These are phyloP conservation scores for Hoplias malabaricus DNA, from an alignment of 2,113 vertebrate species.

Conservation along the genomic window DNA sequence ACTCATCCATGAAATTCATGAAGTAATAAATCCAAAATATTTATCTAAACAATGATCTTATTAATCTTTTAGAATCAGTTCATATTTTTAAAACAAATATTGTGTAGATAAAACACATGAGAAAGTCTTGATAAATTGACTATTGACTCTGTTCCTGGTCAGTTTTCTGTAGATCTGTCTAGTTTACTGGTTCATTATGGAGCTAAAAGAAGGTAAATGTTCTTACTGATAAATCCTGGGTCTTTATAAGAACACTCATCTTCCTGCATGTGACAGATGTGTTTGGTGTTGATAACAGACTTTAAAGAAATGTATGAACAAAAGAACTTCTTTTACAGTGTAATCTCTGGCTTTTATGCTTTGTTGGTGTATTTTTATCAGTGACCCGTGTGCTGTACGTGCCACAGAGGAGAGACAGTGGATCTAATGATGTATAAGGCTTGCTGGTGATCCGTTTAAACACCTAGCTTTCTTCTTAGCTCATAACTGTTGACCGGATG, in stretches of 20 bases:
- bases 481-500: background rate
- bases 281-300: slow-evolving; percentile 11
- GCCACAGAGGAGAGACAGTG: background rate
- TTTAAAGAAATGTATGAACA: background rate
- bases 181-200: background rate
- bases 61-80: background rate
- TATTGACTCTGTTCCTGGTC: background rate
- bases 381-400: background rate
- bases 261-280: slow-evolving; percentile 34
- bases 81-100: background rate
- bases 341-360: background rate
- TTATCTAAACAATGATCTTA: background rate
- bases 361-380: background rate
- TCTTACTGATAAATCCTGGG: background rate
- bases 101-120: background rate
- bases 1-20: background rate
- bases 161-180: background rate
- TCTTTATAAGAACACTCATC: background rate
- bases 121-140: background rate
- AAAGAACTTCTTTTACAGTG: background rate
- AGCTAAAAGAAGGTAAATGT: background rate
- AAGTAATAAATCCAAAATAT: background rate
- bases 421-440: background rate
- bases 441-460: background rate
- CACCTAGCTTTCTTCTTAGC: background rate